These are phyloP conservation scores for Corythornis cristatus DNA, from an alignment of 2,113 vertebrate species.

Conservation along the genomic window DNA sequence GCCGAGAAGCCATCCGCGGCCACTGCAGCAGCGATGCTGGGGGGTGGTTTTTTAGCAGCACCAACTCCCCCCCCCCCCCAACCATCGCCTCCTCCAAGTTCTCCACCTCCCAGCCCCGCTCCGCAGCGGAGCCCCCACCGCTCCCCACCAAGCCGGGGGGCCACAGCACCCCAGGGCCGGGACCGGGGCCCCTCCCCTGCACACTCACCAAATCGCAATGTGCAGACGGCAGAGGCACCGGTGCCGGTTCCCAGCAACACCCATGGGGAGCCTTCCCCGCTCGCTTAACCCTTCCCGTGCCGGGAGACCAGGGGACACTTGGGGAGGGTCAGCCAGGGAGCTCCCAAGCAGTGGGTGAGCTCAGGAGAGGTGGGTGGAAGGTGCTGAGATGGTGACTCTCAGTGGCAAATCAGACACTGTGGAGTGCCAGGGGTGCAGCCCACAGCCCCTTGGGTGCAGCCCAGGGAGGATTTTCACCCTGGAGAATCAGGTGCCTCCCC, in stretches of 20 bases:
- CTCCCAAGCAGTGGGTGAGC: not conserved
- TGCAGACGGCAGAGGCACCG: not conserved
- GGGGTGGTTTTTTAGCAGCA: not conserved
- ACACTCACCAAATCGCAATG: conserved; percentile 45
- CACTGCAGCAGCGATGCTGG: fast-evolving
- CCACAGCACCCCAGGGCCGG: not conserved
- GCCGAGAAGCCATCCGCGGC: too few species aligned
- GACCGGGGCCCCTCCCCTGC: not conserved
- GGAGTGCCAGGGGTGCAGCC: not conserved
- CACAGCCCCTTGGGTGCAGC: too few species aligned
- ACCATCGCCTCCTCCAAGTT: too few species aligned
- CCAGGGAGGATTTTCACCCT: not conserved
- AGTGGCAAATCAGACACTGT: not conserved
- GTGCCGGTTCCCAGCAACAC: not conserved
- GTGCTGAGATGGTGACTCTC: fast-evolving
- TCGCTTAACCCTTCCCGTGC: not conserved
- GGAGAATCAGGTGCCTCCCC: not conserved
- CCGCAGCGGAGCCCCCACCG: not conserved
- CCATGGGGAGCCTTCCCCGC: not conserved
- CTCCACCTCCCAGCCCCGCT: fast-evolving
- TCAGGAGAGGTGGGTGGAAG: not conserved
- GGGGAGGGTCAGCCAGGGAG: not conserved
- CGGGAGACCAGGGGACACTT: not conserved
- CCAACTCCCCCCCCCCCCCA: not conserved
- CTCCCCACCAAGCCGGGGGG: too few species aligned